Evolutionary conservation across 1,140 invertebrate genomes (phyloP).

Genomic region (Drosophila pandora): DNA sequence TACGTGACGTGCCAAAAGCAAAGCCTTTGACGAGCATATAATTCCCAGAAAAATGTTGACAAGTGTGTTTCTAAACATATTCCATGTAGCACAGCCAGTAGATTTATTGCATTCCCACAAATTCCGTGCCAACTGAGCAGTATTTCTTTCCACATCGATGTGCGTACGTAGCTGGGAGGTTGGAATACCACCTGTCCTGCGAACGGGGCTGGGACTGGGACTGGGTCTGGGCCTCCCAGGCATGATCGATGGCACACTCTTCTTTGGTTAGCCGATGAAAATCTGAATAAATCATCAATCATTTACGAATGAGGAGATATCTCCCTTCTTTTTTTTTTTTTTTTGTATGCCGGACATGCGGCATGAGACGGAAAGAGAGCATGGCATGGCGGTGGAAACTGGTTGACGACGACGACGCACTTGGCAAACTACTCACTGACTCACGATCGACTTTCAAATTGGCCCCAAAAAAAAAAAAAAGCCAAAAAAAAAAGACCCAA

Average conservation of each 20-base stretch:
- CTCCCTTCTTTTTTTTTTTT: conserved; percentile 1
- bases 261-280: conserved; percentile 43
- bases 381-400: conserved; percentile 44
- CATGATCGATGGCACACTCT: conserved; percentile 57
- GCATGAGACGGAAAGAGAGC: conserved; percentile 17
- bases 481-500: conserved; percentile 20
- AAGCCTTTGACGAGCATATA: conserved; percentile 37
- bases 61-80: conserved; percentile 23
- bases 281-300: conserved; percentile 69
- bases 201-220: neutral
- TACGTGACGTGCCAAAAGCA: conserved; percentile 48
- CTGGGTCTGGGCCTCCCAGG: conserved; percentile 12
- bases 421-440: conserved; percentile 58
- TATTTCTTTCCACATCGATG: conserved; percentile 10
- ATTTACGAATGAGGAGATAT: conserved; percentile 29
- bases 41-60: conserved; percentile 31
- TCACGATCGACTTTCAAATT: conserved; percentile 75
- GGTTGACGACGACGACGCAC: conserved; percentile 57
- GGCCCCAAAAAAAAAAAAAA: conserved; percentile 35
- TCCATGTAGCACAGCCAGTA: conserved; percentile 15
- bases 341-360: neutral
- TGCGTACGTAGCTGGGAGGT: neutral
- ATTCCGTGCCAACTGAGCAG: conserved; percentile 32
- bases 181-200: conserved; percentile 14
- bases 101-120: conserved; percentile 40